These are phyloP conservation scores for Sebastes fasciatus DNA, from an alignment of 2,113 vertebrate species.

Conservation along the genomic window DNA sequence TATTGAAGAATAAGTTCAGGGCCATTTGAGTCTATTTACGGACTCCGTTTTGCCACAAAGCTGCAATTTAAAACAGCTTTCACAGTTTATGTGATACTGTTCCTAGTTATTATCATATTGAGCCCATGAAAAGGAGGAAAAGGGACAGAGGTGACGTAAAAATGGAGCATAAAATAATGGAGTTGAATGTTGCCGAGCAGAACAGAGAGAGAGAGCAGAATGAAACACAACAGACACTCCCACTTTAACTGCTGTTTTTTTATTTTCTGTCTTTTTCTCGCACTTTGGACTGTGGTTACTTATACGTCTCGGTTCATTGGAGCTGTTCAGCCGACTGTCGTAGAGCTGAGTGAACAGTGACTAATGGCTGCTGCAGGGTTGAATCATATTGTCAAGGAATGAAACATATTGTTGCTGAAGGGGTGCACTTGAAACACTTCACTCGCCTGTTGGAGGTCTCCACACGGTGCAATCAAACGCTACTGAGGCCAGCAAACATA, in stretches of 20 bases:
- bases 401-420: slow-evolving; percentile 68
- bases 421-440: slow-evolving; percentile 63
- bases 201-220: slow-evolving; percentile 32
- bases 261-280: background rate
- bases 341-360: slow-evolving; percentile 72
- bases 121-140: slow-evolving; percentile 16
- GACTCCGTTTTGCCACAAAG: slow-evolving; percentile 35
- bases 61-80: slow-evolving; percentile 42
- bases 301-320: slow-evolving; percentile 64
- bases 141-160: slow-evolving; percentile 16
- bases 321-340: slow-evolving; percentile 46
- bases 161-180: slow-evolving; percentile 27
- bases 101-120: slow-evolving; percentile 38
- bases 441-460: slow-evolving; percentile 37
- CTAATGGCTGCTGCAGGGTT: slow-evolving; percentile 71
- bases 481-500: slow-evolving; percentile 14
- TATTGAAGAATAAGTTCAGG: slow-evolving; percentile 45
- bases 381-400: slow-evolving; percentile 74
- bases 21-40: slow-evolving; percentile 51
- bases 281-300: slow-evolving; percentile 63
- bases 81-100: slow-evolving; percentile 10
- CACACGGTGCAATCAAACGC: background rate
- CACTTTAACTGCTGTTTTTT: slow-evolving; percentile 22
- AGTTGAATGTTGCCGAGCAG: slow-evolving; percentile 28
- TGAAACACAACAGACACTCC: slow-evolving; percentile 50